phyloP scores from a whole-genome alignment of 2,113 vertebrate species.

The Excalfactoria chinensis region DNA sequence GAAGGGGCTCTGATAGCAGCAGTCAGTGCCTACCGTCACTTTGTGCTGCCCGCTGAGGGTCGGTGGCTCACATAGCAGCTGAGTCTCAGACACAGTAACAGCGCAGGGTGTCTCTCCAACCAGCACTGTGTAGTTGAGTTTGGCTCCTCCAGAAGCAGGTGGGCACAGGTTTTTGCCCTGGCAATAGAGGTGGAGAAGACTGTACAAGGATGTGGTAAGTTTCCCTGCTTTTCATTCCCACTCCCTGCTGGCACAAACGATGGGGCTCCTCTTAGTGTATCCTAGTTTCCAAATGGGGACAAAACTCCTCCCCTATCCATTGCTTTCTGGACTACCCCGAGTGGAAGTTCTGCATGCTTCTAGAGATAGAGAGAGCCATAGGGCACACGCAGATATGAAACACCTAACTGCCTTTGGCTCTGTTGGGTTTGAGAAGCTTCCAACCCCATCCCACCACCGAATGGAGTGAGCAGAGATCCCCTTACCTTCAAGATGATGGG shows the following conservation, averaged over 20 bases:
- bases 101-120: constrained; percentile 94
- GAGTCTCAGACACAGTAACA: constrained; percentile 94
- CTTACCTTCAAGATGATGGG: constrained; percentile 97
- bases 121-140: constrained; percentile 96
- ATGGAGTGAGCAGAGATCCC: too few species aligned
- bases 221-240: accelerated
- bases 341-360: not conserved
- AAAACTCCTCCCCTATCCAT: not conserved
- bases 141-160: constrained; percentile 89
- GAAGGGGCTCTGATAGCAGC: not conserved
- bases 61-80: constrained; percentile 95
- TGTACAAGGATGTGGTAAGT: not conserved
- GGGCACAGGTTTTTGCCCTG: constrained; percentile 98
- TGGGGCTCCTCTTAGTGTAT: accelerated
- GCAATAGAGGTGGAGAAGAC: constrained; percentile 39
- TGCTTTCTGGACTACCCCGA: too few species aligned
- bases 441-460: not conserved
- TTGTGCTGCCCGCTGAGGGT: constrained; percentile 95
- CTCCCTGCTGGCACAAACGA: accelerated
- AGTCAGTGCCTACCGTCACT: constrained; percentile 83
- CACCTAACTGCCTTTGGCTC: not conserved
- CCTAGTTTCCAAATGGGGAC: accelerated
- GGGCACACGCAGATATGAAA: not conserved
- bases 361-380: not conserved
- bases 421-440: not conserved